phyloP scores from a whole-genome alignment of 2,113 vertebrate species.

The Vombatus ursinus region DNA sequence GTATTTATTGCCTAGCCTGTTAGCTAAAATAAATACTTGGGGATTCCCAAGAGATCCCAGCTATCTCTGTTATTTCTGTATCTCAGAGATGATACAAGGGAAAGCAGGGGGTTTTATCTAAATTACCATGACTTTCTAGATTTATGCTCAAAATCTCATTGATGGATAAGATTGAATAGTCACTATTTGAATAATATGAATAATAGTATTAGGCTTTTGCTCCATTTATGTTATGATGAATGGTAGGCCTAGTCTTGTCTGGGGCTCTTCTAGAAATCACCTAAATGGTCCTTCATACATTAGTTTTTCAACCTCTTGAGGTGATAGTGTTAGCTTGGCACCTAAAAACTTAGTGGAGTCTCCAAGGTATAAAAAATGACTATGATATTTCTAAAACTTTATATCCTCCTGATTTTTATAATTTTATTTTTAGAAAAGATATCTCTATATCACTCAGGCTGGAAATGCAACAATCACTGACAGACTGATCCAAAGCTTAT shows the following conservation, averaged over 20 bases:
- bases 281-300: background rate
- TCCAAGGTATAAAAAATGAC: conserved; percentile 16
- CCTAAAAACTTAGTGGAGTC: conserved; percentile 15
- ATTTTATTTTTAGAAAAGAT: background rate
- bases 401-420: background rate
- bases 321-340: conserved; percentile 14
- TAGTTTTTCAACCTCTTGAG: conserved; percentile 27
- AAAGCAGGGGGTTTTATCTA: background rate
- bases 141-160: conserved; percentile 13
- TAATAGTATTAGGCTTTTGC: conserved; percentile 7
- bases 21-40: background rate
- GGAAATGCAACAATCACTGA: background rate
- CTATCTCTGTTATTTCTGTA: background rate
- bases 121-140: conserved; percentile 32
- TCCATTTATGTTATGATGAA: conserved; percentile 48
- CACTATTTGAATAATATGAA: conserved; percentile 26
- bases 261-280: conserved; percentile 31
- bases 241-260: conserved; percentile 10
- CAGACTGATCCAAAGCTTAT: background rate
- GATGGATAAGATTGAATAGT: background rate
- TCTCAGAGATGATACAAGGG: background rate
- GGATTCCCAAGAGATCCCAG: background rate
- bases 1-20: background rate
- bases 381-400: conserved; percentile 32
- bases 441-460: background rate